Evolutionary conservation across 2,888 invertebrate genomes (phyloP).

Genomic region (Acrobasis repandana): DNA sequence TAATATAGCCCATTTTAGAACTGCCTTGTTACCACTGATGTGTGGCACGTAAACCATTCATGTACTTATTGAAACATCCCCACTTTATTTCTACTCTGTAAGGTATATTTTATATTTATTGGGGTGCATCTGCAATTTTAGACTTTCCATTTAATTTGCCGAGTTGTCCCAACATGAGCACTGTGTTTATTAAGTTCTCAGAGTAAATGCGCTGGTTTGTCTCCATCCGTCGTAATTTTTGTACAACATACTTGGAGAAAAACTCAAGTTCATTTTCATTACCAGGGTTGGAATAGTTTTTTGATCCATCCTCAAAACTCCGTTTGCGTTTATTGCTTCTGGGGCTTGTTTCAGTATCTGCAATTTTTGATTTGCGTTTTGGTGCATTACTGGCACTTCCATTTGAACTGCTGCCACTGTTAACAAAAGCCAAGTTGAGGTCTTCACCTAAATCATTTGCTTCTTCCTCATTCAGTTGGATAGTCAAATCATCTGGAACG

Average conservation of each 20-base stretch:
- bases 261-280: slow-evolving; percentile 74
- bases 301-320: slow-evolving; percentile 45
- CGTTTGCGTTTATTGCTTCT: slow-evolving; percentile 55
- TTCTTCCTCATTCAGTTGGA: slow-evolving; percentile 76
- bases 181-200: slow-evolving; percentile 77
- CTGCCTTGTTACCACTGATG: too few relatives aligned
- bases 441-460: slow-evolving; percentile 69
- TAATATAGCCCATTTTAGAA: too few relatives aligned
- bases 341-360: slow-evolving; percentile 46
- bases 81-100: slow-evolving; percentile 3
- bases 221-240: slow-evolving; percentile 75
- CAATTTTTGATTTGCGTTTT: slow-evolving; percentile 50
- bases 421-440: slow-evolving; percentile 61
- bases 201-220: slow-evolving; percentile 78
- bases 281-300: slow-evolving; percentile 38
- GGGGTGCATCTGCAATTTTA: slow-evolving; percentile 54
- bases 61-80: slow-evolving; percentile 3
- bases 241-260: slow-evolving; percentile 76
- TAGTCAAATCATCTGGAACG: slow-evolving; percentile 77
- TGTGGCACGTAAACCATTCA: neutral
- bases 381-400: slow-evolving; percentile 41
- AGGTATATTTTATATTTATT: neutral
- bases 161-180: slow-evolving; percentile 74
- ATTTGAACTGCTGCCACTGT: slow-evolving; percentile 39
- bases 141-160: slow-evolving; percentile 72